Evolutionary conservation across 1,140 invertebrate species (phyloP), one percentile per base, ranked within the genome.

Genomic region (Sycobia sp.): DNA sequence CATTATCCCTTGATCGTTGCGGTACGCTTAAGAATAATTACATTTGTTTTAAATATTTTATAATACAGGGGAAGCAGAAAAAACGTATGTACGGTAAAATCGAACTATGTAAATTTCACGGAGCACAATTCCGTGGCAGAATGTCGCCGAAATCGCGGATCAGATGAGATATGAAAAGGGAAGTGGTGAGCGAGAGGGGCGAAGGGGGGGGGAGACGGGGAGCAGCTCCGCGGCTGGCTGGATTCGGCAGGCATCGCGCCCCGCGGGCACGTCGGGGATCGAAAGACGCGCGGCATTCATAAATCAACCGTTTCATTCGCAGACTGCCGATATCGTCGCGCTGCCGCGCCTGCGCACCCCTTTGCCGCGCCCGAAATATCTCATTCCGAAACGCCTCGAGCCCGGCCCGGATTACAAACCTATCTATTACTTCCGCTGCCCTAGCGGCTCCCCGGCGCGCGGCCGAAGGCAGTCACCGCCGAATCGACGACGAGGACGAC

Each of bases 281-380:
- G 75, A 73, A 76, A 75, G 72, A 76, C 72, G 74, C 77, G 75
- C 74, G n/a, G n/a, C n/a, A n/a, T n/a, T n/a, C n/a, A n/a, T n/a
- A n/a, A n/a, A n/a, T n/a, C n/a, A n/a, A n/a, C n/a, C 77, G 77
- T 82, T 81, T 80, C 77, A 81, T 81, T 73, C 74, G 73, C 73
- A 77, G 79, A 80, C 79, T 81, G 79, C 80, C 80, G 79, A 81
- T 81, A 81, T 79, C 78, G 68, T 68, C 72, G 73, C 23, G 25
- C 20, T n/a, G 49, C 32, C 1, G 29, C 29, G 4, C 29, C 29
- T 10, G 73, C 63, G 73, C 72, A 72, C 71, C 74, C 70, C 74
- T 75, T n/a, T n/a, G n/a, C n/a, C n/a, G n/a, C n/a, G n/a, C n/a
- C 75, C 77, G 76, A 79, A 82, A 82, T 81, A 82, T 82, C 79